phyloP scores from a whole-genome alignment of 2,888 invertebrate genomes.

The Acrobasis suavella region DNA sequence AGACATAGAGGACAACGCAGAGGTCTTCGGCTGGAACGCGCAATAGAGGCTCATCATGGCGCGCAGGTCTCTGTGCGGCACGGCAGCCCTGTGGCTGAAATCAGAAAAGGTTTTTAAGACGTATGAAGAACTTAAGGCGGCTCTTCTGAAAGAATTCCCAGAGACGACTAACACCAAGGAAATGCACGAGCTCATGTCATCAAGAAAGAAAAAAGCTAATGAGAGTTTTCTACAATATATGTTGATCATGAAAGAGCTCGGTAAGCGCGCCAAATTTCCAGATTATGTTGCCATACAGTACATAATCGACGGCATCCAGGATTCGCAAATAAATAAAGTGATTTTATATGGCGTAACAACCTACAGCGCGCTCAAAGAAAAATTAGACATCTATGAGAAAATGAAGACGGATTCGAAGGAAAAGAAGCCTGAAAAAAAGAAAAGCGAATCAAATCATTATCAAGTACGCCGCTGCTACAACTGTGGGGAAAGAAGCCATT shows the following conservation, averaged over 20 bases:
- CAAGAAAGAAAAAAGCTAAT: slow-evolving; percentile 28
- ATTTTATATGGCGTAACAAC: slow-evolving; percentile 20
- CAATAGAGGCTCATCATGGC: slow-evolving; percentile 34
- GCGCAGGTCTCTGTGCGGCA: slow-evolving; percentile 29
- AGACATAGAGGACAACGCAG: slow-evolving; percentile 35
- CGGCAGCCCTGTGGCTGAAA: slow-evolving; percentile 33
- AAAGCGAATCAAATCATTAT: too few species aligned
- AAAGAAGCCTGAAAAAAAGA: too few species aligned
- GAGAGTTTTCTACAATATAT: slow-evolving; percentile 32
- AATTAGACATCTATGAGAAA: too few species aligned
- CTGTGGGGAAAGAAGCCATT: slow-evolving; percentile 28
- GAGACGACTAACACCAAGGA: slow-evolving; percentile 30
- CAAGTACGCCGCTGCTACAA: slow-evolving; percentile 28
- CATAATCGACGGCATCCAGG: too few species aligned
- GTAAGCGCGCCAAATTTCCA: slow-evolving; percentile 32
- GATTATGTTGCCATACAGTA: slow-evolving; percentile 38
- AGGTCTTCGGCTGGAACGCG: slow-evolving; percentile 33
- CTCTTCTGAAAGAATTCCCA: slow-evolving; percentile 31
- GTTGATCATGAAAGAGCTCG: slow-evolving; percentile 36
- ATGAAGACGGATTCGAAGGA: too few species aligned
- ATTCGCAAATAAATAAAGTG: slow-evolving; percentile 34
- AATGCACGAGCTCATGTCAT: slow-evolving; percentile 33
- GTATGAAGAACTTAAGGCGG: slow-evolving; percentile 31
- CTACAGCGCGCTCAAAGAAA: too few species aligned
- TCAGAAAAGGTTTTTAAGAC: slow-evolving; percentile 31